A percentile compares a stretch with the other conserved stretches of the same genome.
phyloP scores from a whole-genome alignment of 2,113 vertebrate species.

The Erinaceus europaeus region DNA sequence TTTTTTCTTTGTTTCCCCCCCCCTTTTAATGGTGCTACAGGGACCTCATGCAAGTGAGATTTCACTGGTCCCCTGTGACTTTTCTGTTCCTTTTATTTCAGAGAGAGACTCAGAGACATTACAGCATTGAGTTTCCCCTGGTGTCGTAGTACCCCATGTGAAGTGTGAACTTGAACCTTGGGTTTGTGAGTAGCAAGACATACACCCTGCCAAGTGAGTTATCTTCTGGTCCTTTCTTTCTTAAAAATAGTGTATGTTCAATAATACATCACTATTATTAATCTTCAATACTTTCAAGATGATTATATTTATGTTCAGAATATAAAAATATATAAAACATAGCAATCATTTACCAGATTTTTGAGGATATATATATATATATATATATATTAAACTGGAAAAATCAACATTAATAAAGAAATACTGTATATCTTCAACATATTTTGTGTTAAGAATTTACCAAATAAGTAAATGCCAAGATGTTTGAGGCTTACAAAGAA shows the following conservation, averaged over 20 bases:
- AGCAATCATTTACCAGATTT: neutral
- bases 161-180: no score
- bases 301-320: no score
- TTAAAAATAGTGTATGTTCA: neutral
- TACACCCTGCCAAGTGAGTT: no score
- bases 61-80: no score
- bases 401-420: neutral
- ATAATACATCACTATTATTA: neutral
- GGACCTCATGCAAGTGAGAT: no score
- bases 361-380: neutral
- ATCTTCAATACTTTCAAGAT: neutral
- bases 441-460: neutral
- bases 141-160: no score
- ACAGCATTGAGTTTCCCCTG: no score
- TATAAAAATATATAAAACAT: neutral
- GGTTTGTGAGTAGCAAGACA: no score
- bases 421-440: neutral
- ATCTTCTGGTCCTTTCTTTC: no score
- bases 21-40: no score
- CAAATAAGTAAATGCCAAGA: neutral
- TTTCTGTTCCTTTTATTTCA: no score
- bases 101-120: no score
- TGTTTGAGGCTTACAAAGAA: neutral
- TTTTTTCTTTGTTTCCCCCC: neutral
- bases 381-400: neutral